Percentiles rank a stretch among this genome's conserved stretches.
Conservation (phyloP, 1,140 invertebrate genomes). For the Trichoplusia ni region DNA sequence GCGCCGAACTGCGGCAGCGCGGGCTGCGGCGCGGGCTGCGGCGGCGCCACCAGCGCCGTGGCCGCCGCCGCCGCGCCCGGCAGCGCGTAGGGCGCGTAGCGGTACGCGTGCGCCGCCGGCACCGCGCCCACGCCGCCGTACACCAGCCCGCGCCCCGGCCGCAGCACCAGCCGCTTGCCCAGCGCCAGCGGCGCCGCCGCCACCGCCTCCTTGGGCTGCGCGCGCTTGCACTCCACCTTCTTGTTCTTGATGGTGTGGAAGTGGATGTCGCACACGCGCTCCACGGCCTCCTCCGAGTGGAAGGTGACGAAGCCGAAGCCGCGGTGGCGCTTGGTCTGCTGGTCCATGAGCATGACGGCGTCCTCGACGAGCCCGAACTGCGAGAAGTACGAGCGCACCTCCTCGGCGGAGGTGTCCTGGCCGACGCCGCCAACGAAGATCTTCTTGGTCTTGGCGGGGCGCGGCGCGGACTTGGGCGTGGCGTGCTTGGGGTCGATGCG, state of each 20-base stretch:
- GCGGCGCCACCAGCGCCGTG: slow-evolving; percentile 78
- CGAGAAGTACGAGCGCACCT: slow-evolving; percentile 95
- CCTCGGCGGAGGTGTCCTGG: slow-evolving; percentile 94
- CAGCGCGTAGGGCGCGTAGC: slow-evolving; percentile 85
- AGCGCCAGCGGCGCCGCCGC: slow-evolving; percentile 80
- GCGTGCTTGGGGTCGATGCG: slow-evolving; percentile 97
- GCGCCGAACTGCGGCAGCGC: slow-evolving; percentile 86
- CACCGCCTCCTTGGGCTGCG: slow-evolving; percentile 95
- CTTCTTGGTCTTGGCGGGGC: slow-evolving; percentile 94
- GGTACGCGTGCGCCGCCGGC: slow-evolving; percentile 83
- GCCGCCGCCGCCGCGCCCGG: slow-evolving; percentile 79
- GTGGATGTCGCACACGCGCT: slow-evolving; percentile 95
- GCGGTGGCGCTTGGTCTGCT: slow-evolving; percentile 94
- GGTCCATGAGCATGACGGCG: slow-evolving; percentile 97
- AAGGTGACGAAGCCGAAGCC: slow-evolving; percentile 97
- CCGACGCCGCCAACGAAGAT: slow-evolving; percentile 96
- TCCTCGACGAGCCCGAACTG: slow-evolving; percentile 96
- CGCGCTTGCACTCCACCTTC: slow-evolving; percentile 96
- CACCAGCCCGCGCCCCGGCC: slow-evolving; percentile 62
- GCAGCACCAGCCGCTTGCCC: slow-evolving; percentile 74
- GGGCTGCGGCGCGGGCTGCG: slow-evolving; percentile 82
- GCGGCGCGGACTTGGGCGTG: slow-evolving; percentile 94
- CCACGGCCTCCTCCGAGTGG: slow-evolving; percentile 94
- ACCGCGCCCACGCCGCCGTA: slow-evolving; percentile 77
- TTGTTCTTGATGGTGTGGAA: slow-evolving; percentile 97